Conservation (phyloP, 92 coral and sea anemone genomes). For the Porites rus region DNA sequence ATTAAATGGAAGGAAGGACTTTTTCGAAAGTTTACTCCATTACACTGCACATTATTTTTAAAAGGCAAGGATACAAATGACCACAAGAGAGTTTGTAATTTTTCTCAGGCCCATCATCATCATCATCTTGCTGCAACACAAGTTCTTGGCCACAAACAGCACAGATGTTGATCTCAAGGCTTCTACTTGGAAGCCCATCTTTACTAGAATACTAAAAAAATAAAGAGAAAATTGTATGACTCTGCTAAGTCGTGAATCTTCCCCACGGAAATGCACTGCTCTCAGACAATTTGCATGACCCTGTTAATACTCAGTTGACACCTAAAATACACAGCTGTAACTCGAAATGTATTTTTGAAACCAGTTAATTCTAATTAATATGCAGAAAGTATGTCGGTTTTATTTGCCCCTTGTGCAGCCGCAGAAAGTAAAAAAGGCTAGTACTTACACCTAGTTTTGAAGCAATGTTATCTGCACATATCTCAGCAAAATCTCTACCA, state of each 20-base stretch:
- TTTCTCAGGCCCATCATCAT: slow-evolving; percentile 89
- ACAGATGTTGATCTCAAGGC: slow-evolving; percentile 87
- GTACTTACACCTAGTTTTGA: slow-evolving; percentile 97
- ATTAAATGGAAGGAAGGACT: too few relatives aligned
- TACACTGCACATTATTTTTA: not conserved
- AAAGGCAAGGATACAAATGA: slow-evolving; percentile 90
- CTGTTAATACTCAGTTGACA: too few relatives aligned
- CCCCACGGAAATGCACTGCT: too few relatives aligned
- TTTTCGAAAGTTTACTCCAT: too few relatives aligned
- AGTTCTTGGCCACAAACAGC: slow-evolving; percentile 96
- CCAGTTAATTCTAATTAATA: too few relatives aligned
- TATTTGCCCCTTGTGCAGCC: not conserved
- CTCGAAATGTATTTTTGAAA: too few relatives aligned
- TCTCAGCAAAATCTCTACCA: slow-evolving; percentile 99
- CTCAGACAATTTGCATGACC: too few relatives aligned
- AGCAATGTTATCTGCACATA: slow-evolving; percentile 99
- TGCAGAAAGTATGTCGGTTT: not conserved
- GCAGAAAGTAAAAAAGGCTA: not conserved
- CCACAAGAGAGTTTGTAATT: slow-evolving; percentile 95
- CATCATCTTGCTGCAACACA: slow-evolving; percentile 61
- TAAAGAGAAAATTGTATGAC: not conserved
- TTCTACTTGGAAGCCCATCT: slow-evolving; percentile 93
- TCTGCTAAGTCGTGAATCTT: too few relatives aligned
- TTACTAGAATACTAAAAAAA: slow-evolving; percentile 80
- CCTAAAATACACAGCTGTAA: too few relatives aligned